Percentiles rank a stretch among this genome's conserved stretches.
Evolutionary conservation across 2,113 vertebrate genomes (phyloP).

Genomic region (Toxotes chatareus): DNA sequence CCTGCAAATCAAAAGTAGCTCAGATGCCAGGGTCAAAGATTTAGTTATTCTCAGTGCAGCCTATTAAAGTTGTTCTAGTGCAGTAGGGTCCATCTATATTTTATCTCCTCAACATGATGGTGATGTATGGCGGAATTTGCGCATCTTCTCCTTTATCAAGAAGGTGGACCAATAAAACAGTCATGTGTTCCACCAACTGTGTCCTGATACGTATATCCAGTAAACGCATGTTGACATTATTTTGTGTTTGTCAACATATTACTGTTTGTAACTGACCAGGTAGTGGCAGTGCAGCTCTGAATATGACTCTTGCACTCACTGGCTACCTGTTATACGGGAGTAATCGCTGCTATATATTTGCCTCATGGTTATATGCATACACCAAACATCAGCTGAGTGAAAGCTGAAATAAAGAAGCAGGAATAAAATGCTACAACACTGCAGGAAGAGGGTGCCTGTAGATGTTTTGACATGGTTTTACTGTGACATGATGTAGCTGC

Average conservation of each 20-base stretch:
- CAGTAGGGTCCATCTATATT: slow-evolving; percentile 61
- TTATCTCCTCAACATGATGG: slow-evolving; percentile 51
- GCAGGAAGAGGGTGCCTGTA: slow-evolving; percentile 16
- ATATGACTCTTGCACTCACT: neutral
- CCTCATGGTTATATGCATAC: slow-evolving; percentile 29
- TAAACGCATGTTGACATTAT: neutral
- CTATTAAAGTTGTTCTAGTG: slow-evolving; percentile 60
- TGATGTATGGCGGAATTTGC: slow-evolving; percentile 41
- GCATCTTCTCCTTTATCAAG: slow-evolving; percentile 13
- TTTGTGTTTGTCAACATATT: slow-evolving; percentile 31
- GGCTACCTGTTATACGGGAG: slow-evolving; percentile 14
- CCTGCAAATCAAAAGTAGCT: slow-evolving; percentile 24
- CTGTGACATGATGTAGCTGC: slow-evolving; percentile 56
- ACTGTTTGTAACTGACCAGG: slow-evolving; percentile 30
- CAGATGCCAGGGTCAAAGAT: slow-evolving; percentile 45
- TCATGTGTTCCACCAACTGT: neutral
- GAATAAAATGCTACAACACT: slow-evolving; percentile 14
- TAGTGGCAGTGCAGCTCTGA: slow-evolving; percentile 40
- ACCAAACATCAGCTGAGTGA: slow-evolving; percentile 22
- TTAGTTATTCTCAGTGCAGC: slow-evolving; percentile 57
- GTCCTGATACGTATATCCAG: neutral
- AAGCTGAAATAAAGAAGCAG: slow-evolving; percentile 36
- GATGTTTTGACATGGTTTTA: slow-evolving; percentile 32
- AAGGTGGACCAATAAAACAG: slow-evolving; percentile 52
- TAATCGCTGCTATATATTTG: slow-evolving; percentile 27